Conservation (phyloP, 2,888 invertebrate species). For the Mesorhabditis belari region DNA sequence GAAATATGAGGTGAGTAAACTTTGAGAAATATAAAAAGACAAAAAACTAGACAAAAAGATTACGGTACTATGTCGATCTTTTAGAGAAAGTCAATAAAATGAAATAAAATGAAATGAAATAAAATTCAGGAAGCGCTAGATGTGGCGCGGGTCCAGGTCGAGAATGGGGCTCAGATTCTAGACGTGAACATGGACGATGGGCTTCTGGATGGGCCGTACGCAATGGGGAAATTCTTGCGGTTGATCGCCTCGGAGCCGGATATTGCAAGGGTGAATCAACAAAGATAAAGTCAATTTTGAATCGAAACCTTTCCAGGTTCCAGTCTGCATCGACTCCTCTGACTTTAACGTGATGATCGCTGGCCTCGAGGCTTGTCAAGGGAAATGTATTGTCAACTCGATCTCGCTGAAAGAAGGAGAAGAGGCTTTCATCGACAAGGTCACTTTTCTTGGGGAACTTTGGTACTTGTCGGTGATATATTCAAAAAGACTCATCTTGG, state of each 20-base stretch:
- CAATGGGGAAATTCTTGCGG: slow-evolving; percentile 61
- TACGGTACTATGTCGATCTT: too few relatives aligned
- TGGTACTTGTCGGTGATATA: too few relatives aligned
- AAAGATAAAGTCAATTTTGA: too few relatives aligned
- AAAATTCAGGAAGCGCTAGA: slow-evolving; percentile 57
- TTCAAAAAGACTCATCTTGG: too few relatives aligned
- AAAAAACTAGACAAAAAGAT: too few relatives aligned
- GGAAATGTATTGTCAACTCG: slow-evolving; percentile 62
- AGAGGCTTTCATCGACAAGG: slow-evolving; percentile 57
- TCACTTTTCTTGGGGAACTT: slow-evolving; percentile 1
- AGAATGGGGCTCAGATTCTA: slow-evolving; percentile 61
- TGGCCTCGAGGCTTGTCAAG: slow-evolving; percentile 60
- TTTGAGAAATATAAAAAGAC: slow-evolving; percentile 1
- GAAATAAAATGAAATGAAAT: neutral
- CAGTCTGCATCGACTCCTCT: slow-evolving; percentile 62
- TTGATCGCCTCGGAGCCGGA: slow-evolving; percentile 62
- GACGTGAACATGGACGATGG: slow-evolving; percentile 64
- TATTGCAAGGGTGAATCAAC: slow-evolving; percentile 57
- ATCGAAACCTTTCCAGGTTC: slow-evolving; percentile 58
- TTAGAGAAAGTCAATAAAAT: neutral
- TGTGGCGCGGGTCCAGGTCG: slow-evolving; percentile 61
- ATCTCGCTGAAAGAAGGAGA: slow-evolving; percentile 63
- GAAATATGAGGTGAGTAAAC: slow-evolving; percentile 58
- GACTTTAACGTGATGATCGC: slow-evolving; percentile 62
- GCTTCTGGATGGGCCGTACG: slow-evolving; percentile 59